Percentiles rank a stretch among this genome's conserved stretches.
phyloP scores from a whole-genome alignment of 2,888 invertebrate genomes.

The Habrosyne pyritoides region DNA sequence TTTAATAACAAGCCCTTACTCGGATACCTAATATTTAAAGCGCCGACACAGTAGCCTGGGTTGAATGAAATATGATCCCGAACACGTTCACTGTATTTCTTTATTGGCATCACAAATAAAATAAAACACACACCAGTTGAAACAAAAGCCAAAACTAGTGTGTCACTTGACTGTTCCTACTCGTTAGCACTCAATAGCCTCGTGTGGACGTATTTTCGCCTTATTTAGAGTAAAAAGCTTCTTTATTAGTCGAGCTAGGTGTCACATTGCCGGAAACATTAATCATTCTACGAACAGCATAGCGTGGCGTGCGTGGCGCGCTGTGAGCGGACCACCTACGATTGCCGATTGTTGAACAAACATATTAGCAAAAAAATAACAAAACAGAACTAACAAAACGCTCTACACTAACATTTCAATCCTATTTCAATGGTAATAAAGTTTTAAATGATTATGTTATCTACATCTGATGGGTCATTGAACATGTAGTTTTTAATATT shows the following conservation, averaged over 20 bases:
- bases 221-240: constrained; percentile 31
- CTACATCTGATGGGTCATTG: neutral
- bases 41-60: too few relatives aligned
- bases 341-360: constrained; percentile 28
- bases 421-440: neutral
- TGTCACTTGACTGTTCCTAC: neutral
- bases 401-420: neutral
- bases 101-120: too few relatives aligned
- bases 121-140: too few relatives aligned
- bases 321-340: constrained; percentile 42
- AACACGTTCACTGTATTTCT: too few relatives aligned
- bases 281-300: constrained; percentile 36
- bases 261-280: constrained; percentile 51
- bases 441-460: neutral
- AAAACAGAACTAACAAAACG: neutral
- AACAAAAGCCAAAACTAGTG: neutral
- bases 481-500: neutral
- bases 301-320: constrained; percentile 11
- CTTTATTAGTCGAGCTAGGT: constrained; percentile 40
- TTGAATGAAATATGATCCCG: too few relatives aligned
- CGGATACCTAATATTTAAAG: too few relatives aligned
- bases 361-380: constrained; percentile 16
- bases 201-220: constrained; percentile 1
- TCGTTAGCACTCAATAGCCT: constrained; percentile 7
- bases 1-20: too few relatives aligned